Percentiles rank a stretch among this genome's conserved stretches.
phyloP scores from a whole-genome alignment of 2,113 vertebrate genomes.

The Oncorhynchus gorbuscha region DNA sequence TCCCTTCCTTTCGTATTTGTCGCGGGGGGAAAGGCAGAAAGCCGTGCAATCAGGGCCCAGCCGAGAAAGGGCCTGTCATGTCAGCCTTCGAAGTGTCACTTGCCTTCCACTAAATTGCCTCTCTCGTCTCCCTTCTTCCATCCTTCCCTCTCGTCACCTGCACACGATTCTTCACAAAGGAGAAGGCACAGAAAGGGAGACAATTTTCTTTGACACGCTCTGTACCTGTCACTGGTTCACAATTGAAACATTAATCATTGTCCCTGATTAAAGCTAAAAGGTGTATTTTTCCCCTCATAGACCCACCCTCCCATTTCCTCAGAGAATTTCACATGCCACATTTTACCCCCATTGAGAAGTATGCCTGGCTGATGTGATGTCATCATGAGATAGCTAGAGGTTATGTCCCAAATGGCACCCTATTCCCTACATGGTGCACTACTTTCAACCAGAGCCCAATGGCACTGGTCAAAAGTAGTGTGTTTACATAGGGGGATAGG shows the following conservation, averaged over 20 bases:
- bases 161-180: conserved; percentile 52
- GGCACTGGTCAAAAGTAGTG: too few relatives aligned
- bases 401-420: too few relatives aligned
- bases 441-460: too few relatives aligned
- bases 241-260: conserved; percentile 69
- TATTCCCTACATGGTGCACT: neutral
- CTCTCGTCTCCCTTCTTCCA: conserved; percentile 46
- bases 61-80: conserved; percentile 59
- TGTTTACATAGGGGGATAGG: too few relatives aligned
- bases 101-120: conserved; percentile 65
- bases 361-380: neutral
- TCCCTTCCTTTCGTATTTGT: conserved; percentile 38
- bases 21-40: conserved; percentile 48
- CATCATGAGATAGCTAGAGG: neutral
- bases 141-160: conserved; percentile 60
- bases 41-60: conserved; percentile 61
- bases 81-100: conserved; percentile 72
- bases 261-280: conserved; percentile 63
- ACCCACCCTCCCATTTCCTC: neutral
- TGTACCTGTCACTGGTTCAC: conserved; percentile 68
- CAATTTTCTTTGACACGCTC: conserved; percentile 72
- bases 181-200: conserved; percentile 50
- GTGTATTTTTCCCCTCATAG: conserved; percentile 13
- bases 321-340: conserved; percentile 28
- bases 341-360: conserved; percentile 32